Evolutionary conservation across 2,888 invertebrate genomes (phyloP).

Genomic region (Ligdia adustata): DNA sequence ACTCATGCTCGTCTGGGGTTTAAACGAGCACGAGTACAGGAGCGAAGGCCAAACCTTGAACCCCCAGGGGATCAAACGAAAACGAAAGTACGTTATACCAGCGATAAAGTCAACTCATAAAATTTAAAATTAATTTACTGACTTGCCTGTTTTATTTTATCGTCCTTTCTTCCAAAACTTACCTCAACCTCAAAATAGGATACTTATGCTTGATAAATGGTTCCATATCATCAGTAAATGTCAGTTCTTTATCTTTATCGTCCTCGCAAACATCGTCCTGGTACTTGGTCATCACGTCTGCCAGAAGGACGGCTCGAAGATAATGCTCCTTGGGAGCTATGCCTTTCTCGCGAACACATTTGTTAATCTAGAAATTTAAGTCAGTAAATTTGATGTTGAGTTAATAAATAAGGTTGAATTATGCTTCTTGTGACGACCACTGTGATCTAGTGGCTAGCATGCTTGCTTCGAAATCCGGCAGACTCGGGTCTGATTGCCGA

Average conservation of each 20-base stretch:
- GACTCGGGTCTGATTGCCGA: too few relatives aligned
- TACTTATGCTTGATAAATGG: slow-evolving; percentile 56
- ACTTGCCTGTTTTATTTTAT: too few relatives aligned
- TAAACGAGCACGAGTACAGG: too few relatives aligned
- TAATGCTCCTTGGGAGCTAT: slow-evolving; percentile 32
- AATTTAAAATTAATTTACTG: too few relatives aligned
- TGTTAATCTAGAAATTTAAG: slow-evolving; percentile 48
- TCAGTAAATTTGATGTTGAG: too few relatives aligned
- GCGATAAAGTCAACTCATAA: too few relatives aligned
- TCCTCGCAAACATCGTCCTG: slow-evolving; percentile 49
- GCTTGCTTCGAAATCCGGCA: too few relatives aligned
- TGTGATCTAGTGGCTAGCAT: too few relatives aligned
- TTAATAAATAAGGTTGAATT: background rate
- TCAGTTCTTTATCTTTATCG: slow-evolving; percentile 44
- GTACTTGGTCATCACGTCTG: slow-evolving; percentile 52
- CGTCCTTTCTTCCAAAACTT: slow-evolving; percentile 8
- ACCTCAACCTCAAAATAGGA: slow-evolving; percentile 59
- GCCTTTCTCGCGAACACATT: slow-evolving; percentile 44
- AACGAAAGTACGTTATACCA: too few relatives aligned
- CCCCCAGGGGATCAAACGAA: too few relatives aligned
- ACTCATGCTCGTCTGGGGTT: too few relatives aligned
- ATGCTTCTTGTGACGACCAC: background rate
- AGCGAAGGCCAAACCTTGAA: too few relatives aligned
- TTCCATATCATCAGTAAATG: slow-evolving; percentile 51
- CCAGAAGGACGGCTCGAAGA: slow-evolving; percentile 33